Evolutionary conservation across 1,140 invertebrate species (phyloP).

Genomic region (Physella acuta): DNA sequence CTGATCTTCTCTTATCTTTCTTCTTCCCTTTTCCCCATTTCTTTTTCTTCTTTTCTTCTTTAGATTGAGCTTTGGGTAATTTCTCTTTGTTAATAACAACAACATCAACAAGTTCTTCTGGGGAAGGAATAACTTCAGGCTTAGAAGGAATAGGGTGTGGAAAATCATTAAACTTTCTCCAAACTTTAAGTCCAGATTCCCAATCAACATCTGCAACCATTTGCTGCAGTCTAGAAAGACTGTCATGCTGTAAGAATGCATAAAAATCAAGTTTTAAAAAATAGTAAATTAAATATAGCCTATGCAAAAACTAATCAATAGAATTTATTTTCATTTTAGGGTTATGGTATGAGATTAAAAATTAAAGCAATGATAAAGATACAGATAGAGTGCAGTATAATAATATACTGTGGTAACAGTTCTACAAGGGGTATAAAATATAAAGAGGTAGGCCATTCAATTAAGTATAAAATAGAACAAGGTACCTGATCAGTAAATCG

Average conservation of each 20-base stretch:
- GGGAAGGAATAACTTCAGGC: slow-evolving; percentile 35
- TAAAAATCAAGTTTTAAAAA: slow-evolving; percentile 16
- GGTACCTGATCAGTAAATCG: slow-evolving; percentile 43
- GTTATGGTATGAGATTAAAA: too few relatives aligned
- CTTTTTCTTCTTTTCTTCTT: slow-evolving; percentile 32
- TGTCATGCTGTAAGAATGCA: slow-evolving; percentile 50
- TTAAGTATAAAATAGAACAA: neutral
- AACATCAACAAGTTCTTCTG: slow-evolving; percentile 39
- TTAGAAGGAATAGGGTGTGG: slow-evolving; percentile 39
- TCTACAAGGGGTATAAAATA: too few relatives aligned
- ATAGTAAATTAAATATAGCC: too few relatives aligned
- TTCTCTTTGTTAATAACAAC: slow-evolving; percentile 18
- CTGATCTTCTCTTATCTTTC: slow-evolving; percentile 17
- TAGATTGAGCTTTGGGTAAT: slow-evolving; percentile 8
- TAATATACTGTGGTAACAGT: too few relatives aligned
- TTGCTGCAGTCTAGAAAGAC: slow-evolving; percentile 55
- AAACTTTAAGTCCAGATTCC: slow-evolving; percentile 59
- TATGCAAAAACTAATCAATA: neutral
- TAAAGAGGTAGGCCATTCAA: too few relatives aligned
- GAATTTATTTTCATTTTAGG: too few relatives aligned
- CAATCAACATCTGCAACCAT: slow-evolving; percentile 59
- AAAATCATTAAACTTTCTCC: slow-evolving; percentile 61
- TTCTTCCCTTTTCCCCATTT: slow-evolving; percentile 11
- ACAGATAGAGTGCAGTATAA: too few relatives aligned
- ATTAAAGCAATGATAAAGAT: too few relatives aligned